These are phyloP conservation scores for Dasypus novemcinctus DNA, from an alignment of 2,113 vertebrate species.

Conservation along the genomic window DNA sequence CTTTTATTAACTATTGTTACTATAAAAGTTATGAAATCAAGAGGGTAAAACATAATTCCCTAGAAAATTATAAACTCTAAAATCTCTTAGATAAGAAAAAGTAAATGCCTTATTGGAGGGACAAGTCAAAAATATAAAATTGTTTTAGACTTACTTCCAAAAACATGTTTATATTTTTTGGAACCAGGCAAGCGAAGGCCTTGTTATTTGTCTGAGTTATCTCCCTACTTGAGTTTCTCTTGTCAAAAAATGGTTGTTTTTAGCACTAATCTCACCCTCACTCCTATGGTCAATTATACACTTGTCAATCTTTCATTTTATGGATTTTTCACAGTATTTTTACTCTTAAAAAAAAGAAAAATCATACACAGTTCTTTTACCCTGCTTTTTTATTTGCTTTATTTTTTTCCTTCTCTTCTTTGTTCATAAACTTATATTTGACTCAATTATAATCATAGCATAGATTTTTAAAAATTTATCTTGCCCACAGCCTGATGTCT, in stretches of 20 bases:
- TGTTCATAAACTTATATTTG: background rate
- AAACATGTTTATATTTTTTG: constrained; percentile 27
- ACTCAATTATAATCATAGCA: background rate
- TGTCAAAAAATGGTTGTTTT: background rate
- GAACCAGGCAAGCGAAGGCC: background rate
- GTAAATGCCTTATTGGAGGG: constrained; percentile 64
- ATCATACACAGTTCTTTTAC: background rate
- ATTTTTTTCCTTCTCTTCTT: background rate
- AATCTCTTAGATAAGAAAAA: constrained; percentile 61
- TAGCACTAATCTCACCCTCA: background rate
- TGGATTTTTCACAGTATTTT: background rate
- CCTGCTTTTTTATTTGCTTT: background rate
- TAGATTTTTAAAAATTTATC: background rate
- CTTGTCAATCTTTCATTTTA: constrained; percentile 5
- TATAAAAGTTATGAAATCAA: constrained; percentile 72
- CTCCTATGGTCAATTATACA: background rate
- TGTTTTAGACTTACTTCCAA: constrained; percentile 3
- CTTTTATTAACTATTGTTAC: constrained; percentile 63
- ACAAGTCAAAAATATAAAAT: constrained; percentile 37
- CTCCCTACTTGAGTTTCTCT: constrained; percentile 14
- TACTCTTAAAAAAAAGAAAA: background rate
- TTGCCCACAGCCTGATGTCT: background rate
- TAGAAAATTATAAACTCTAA: constrained; percentile 75
- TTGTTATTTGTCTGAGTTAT: background rate
- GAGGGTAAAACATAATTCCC: constrained; percentile 71